Percentiles rank a stretch among this genome's conserved stretches.
Conservation (phyloP, 1,140 invertebrate species). For the Brachystomella parvula region DNA sequence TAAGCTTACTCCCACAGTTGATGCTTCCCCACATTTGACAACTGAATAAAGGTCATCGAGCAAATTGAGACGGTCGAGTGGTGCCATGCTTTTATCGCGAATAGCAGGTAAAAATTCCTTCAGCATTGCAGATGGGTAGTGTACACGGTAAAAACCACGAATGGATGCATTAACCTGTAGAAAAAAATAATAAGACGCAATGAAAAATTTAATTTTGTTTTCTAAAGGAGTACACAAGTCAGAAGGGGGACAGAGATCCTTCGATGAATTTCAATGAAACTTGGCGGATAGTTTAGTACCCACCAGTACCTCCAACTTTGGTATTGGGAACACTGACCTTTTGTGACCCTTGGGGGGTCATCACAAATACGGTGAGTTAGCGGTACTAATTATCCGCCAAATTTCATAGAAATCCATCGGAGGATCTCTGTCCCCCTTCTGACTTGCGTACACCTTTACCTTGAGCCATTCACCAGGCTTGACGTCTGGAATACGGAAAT, state of each 20-base stretch:
- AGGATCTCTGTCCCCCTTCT: no score
- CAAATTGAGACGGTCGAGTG: not conserved
- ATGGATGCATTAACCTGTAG: not conserved
- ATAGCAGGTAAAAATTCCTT: not conserved
- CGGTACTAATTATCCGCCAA: no score
- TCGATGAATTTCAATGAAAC: not conserved
- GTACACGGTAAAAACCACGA: not conserved
- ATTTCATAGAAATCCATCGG: no score
- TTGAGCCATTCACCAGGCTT: conserved; percentile 74
- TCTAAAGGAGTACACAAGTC: no score
- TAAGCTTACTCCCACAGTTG: not conserved
- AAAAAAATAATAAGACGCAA: not conserved
- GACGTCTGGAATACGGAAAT: conserved; percentile 57
- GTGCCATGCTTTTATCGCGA: not conserved
- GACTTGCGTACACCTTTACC: conserved; percentile 43
- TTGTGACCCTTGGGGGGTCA: no score
- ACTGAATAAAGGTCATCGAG: not conserved
- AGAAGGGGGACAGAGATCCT: not conserved
- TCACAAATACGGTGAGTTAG: no score
- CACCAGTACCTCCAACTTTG: no score
- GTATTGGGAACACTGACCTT: no score
- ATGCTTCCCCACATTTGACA: conserved; percentile 1
- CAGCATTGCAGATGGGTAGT: not conserved
- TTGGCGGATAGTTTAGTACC: no score
- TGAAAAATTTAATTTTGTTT: not conserved